Base-by-base conservation (phyloP, 2,797 vertebrate genomes). In the Phoxinus dragarum region DNA sequence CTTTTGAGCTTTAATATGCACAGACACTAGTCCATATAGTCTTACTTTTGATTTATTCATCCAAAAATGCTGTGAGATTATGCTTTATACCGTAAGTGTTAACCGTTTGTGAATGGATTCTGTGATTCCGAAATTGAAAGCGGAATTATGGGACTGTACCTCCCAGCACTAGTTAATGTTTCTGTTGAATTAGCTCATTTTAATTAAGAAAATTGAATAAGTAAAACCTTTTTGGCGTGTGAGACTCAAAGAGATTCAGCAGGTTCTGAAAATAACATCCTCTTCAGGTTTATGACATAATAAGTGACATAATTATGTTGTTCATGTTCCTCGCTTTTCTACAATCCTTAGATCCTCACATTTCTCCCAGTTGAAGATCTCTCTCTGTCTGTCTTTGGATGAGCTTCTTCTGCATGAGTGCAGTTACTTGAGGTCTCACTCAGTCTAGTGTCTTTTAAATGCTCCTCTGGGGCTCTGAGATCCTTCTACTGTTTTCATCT, bases 371-470 rank as follows among this genome's bases (percentile, higher is more conserved):
- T 19, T 44, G n/a, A 64, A 64, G 8, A 44, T 40, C 54, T 66
- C 66, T 67, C n/a, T 67, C 69, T 23, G 31, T 66, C 69, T 74
- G 7, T 34, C 17, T 81, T 11, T 56, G 17, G 14, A 71, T 82
- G 52, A 34, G 31, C 27, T 17, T 80, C 19, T 67, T 77, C 78
- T 42, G 67, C 54, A 31, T 59, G n/a, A 31, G 38, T n/a, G 56
- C 42, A 59, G 54, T 82, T 66, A 74, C 56, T 74, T 61, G 14
- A 83, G 44, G 34, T 47, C 72, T 77, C 16, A 52, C 56, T 66
- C 47, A 67, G 59, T 67, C 69, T 84, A 56, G 49, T 86, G 36
- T 80, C 61, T 87, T 84, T 80, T 54, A 87, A 79, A 84, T 80
- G 59, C 59, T 68, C 52, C 77, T 40, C 47, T 74, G 54, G 68